Percentiles rank a stretch among this genome's conserved stretches.
These are phyloP conservation scores for Drosophila merina DNA, from an alignment of 2,888 invertebrate genomes.

Conservation along the genomic window DNA sequence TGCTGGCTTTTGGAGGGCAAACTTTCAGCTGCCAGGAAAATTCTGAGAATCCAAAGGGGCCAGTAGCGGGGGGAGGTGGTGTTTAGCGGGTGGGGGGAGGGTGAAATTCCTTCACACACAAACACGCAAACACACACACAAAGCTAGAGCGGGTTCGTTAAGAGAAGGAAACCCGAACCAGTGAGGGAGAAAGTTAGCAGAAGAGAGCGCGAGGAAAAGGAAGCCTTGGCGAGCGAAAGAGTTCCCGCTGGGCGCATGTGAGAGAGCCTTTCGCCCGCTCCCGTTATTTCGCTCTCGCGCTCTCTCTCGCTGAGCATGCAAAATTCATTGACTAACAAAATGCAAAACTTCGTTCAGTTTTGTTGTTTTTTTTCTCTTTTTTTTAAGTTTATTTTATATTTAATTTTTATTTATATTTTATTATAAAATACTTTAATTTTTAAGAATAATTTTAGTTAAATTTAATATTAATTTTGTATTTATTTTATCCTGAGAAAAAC, in stretches of 20 bases:
- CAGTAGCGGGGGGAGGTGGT: neutral
- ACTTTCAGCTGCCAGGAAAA: constrained; percentile 55
- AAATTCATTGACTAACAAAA: constrained; percentile 79
- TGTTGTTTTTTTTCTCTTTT: constrained; percentile 14
- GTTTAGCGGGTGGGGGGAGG: constrained; percentile 4
- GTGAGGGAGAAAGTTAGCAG: constrained; percentile 1
- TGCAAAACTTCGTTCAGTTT: constrained; percentile 60
- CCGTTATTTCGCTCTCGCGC: constrained; percentile 1
- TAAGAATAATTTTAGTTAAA: neutral
- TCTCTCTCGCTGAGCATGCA: constrained; percentile 50
- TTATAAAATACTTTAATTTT: neutral
- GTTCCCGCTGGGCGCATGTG: constrained; percentile 27
- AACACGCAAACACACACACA: neutral
- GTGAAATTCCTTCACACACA: constrained; percentile 30
- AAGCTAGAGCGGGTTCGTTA: constrained; percentile 36
- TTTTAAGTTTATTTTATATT: neutral
- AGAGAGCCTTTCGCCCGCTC: constrained; percentile 1
- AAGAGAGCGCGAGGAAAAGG: constrained; percentile 1
- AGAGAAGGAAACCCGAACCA: constrained; percentile 25
- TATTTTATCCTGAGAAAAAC: too few species aligned
- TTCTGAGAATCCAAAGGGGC: neutral
- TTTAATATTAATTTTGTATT: neutral
- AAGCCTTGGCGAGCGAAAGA: constrained; percentile 5
- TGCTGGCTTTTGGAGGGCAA: constrained; percentile 77
- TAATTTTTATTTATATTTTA: neutral